Evolutionary conservation across 2,113 vertebrate species (phyloP).

Genomic region (Cinclus cinclus): DNA sequence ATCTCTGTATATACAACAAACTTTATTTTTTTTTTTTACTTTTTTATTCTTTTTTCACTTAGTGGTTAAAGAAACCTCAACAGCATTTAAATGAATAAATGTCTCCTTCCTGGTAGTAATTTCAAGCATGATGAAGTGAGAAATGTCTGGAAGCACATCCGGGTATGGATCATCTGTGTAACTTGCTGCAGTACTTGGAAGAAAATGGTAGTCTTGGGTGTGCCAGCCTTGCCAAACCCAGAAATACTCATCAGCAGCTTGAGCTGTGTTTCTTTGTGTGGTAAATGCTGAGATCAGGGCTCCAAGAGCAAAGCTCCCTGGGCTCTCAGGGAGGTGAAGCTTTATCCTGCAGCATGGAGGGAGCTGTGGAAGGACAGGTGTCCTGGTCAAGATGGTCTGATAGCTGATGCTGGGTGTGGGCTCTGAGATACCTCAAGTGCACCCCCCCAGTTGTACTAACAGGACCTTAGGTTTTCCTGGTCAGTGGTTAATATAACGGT

Average conservation of each 20-base stretch:
- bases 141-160: not conserved
- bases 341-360: rapidly evolving
- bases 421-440: not conserved
- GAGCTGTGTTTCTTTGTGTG: not conserved
- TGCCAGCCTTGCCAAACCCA: not conserved
- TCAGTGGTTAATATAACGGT: not conserved
- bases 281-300: not conserved
- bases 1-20: not conserved
- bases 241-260: not conserved
- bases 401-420: not conserved
- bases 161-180: not conserved
- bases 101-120: not conserved
- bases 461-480: not conserved
- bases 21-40: no score
- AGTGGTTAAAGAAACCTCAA: not conserved
- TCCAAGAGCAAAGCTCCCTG: not conserved
- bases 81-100: not conserved
- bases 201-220: not conserved
- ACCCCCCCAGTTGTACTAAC: rapidly evolving
- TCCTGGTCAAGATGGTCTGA: rapidly evolving
- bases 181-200: not conserved
- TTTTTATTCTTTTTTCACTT: not conserved
- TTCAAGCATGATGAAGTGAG: not conserved
- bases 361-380: not conserved
- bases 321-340: not conserved